A percentile compares a stretch with the other conserved stretches of the same genome.
Conservation (phyloP, 2,113 vertebrate genomes). For the Rhinopomastus cyanomelas region DNA sequence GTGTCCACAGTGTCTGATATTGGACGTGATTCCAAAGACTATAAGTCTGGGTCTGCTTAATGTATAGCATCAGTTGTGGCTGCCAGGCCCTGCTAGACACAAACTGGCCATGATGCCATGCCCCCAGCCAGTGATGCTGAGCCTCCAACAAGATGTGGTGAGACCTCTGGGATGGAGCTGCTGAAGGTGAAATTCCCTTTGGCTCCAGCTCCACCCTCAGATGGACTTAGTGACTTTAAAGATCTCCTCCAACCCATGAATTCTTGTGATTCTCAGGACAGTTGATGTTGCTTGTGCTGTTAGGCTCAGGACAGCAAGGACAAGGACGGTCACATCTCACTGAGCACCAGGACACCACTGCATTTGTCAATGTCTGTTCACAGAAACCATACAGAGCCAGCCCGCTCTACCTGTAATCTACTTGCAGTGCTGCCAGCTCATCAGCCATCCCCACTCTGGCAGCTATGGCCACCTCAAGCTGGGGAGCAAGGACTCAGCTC, state of each 20-base stretch:
- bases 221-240: no score
- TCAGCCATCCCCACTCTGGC: no score
- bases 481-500: no score
- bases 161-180: not conserved
- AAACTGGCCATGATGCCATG: not conserved
- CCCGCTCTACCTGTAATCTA: no score
- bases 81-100: not conserved
- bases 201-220: no score
- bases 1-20: not conserved
- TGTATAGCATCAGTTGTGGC: not conserved
- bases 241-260: no score
- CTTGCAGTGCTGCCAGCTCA: no score
- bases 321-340: not conserved
- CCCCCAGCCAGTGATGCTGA: not conserved
- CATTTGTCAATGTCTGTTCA: not conserved
- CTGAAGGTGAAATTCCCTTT: not conserved
- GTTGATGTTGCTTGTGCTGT: accelerated
- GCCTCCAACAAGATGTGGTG: accelerated
- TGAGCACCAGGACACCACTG: accelerated
- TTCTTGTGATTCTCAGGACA: accelerated
- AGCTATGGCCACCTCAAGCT: no score
- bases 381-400: no score
- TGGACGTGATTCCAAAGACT: not conserved
- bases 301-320: not conserved
- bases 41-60: accelerated